Percentiles rank a stretch among this genome's conserved stretches.
phyloP scores from a whole-genome alignment of 2,888 invertebrate genomes.

The Syrista parreyssii region DNA sequence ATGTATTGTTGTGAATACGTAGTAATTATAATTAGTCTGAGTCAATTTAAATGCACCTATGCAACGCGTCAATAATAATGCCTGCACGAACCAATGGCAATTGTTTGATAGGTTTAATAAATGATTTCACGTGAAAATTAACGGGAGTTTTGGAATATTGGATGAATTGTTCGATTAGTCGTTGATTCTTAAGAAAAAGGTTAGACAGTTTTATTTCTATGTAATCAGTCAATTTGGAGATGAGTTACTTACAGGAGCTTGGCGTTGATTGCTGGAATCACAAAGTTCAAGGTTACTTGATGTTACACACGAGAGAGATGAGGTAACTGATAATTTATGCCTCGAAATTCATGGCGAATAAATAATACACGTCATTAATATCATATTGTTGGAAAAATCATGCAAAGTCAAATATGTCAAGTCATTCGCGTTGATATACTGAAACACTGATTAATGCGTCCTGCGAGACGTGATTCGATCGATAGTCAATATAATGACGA shows the following conservation, averaged over 20 bases:
- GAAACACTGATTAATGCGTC: neutral
- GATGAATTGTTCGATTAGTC: neutral
- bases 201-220: neutral
- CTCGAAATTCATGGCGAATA: neutral
- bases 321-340: neutral
- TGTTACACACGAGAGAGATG: neutral
- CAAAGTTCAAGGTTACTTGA: neutral
- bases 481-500: neutral
- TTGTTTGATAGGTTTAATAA: neutral
- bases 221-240: neutral
- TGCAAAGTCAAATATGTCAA: neutral
- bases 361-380: neutral
- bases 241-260: neutral
- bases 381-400: neutral
- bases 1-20: neutral
- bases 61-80: neutral
- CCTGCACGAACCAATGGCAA: neutral
- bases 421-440: neutral
- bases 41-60: neutral
- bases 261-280: neutral
- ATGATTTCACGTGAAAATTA: neutral
- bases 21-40: neutral
- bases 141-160: neutral
- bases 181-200: conserved; percentile 4
- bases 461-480: neutral